phyloP scores from a whole-genome alignment of 1,140 invertebrate genomes.

The Tetraneura akinire region DNA sequence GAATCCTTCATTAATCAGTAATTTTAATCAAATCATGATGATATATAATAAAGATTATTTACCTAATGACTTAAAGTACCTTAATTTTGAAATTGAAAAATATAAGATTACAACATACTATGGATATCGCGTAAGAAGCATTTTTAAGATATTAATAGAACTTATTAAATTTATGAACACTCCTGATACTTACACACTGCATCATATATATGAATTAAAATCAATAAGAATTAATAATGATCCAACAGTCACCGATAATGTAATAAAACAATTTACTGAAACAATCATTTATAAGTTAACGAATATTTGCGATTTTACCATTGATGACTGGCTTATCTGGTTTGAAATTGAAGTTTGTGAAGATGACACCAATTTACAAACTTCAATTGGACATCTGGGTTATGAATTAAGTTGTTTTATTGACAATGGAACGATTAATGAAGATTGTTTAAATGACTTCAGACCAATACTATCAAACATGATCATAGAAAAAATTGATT shows the following conservation, averaged over 20 bases:
- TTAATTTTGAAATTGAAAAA: background rate
- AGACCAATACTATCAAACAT: slow-evolving; percentile 12
- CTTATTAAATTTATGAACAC: background rate
- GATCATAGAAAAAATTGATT: slow-evolving; percentile 30
- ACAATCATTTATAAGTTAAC: background rate
- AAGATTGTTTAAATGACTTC: background rate
- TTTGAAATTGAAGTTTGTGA: slow-evolving; percentile 22
- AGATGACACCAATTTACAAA: slow-evolving; percentile 23
- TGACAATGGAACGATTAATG: background rate
- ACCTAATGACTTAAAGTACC: background rate
- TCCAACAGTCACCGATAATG: background rate
- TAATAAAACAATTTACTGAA: slow-evolving; percentile 14
- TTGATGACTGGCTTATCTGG: slow-evolving; percentile 31
- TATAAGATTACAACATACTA: background rate
- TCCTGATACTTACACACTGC: background rate
- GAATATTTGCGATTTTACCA: slow-evolving; percentile 27
- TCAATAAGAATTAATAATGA: background rate
- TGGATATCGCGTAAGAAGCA: slow-evolving; percentile 14
- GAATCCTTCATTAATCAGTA: background rate
- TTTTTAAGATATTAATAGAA: slow-evolving; percentile 1
- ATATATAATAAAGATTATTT: background rate
- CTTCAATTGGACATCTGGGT: slow-evolving; percentile 23
- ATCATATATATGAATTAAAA: slow-evolving; percentile 4
- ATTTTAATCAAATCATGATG: slow-evolving; percentile 18
- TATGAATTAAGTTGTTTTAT: slow-evolving; percentile 28